Evolutionary conservation across 1,140 invertebrate genomes (phyloP).

Genomic region (Sogatella furcifera): DNA sequence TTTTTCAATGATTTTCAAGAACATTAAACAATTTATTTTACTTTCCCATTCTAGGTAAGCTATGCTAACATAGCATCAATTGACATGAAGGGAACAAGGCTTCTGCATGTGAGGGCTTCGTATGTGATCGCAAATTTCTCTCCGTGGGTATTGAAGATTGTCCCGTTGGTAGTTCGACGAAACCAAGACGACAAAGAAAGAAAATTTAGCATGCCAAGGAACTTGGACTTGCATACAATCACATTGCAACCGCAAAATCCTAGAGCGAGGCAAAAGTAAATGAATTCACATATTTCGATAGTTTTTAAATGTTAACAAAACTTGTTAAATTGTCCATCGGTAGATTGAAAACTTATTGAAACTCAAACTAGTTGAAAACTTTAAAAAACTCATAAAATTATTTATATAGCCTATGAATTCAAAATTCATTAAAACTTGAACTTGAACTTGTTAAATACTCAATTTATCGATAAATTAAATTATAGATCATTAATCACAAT

Average conservation of each 20-base stretch:
- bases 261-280: background rate
- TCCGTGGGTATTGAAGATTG: conserved; percentile 34
- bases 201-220: conserved; percentile 5
- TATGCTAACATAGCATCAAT: conserved; percentile 39
- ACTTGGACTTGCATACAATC: conserved; percentile 8
- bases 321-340: too few species aligned
- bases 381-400: too few species aligned
- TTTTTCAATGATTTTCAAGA: too few species aligned
- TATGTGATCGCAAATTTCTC: conserved; percentile 44
- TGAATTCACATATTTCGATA: background rate
- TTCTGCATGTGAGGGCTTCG: conserved; percentile 40
- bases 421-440: too few species aligned
- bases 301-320: too few species aligned
- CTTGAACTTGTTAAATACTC: too few species aligned
- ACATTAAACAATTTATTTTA: too few species aligned
- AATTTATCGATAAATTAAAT: too few species aligned
- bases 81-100: conserved; percentile 40
- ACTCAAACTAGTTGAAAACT: too few species aligned
- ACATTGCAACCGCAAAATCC: background rate
- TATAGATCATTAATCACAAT: too few species aligned
- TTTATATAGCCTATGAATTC: too few species aligned
- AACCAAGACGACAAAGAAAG: background rate
- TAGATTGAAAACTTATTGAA: too few species aligned
- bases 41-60: conserved; percentile 27
- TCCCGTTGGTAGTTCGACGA: conserved; percentile 34